phyloP scores from a whole-genome alignment of 2,113 vertebrate genomes.

The Lophura nycthemera region DNA sequence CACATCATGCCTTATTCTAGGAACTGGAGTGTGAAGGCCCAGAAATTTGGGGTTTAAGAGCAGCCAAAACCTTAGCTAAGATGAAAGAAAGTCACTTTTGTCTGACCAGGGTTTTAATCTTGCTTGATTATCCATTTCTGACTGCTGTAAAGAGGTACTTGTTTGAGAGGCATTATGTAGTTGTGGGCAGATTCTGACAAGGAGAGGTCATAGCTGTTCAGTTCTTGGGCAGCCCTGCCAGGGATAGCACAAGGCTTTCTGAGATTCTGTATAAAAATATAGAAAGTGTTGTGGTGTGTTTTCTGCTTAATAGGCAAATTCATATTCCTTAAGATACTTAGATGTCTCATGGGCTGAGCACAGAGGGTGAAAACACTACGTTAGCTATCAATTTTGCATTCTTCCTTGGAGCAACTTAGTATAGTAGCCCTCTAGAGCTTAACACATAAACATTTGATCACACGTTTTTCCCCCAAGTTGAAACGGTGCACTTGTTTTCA shows the following conservation, averaged over 20 bases:
- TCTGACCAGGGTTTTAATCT: conserved; percentile 39
- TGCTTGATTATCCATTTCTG: conserved; percentile 44
- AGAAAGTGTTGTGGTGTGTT: neutral
- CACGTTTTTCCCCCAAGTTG: neutral
- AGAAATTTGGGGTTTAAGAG: conserved; percentile 32
- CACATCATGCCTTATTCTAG: neutral
- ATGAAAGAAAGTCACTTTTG: conserved; percentile 49
- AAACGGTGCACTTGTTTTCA: rapidly evolving
- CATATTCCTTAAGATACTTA: neutral
- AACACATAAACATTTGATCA: neutral
- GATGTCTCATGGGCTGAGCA: neutral
- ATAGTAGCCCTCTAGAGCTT: rapidly evolving
- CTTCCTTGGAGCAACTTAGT: neutral
- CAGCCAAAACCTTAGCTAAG: neutral
- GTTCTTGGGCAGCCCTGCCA: neutral
- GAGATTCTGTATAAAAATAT: neutral
- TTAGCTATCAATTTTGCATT: neutral
- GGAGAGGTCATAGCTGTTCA: neutral
- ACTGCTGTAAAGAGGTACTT: neutral
- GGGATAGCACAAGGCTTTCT: neutral
- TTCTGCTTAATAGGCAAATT: neutral
- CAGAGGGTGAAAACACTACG: neutral
- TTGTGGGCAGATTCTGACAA: neutral
- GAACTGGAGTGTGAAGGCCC: conserved; percentile 4
- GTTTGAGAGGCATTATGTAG: neutral